phyloP scores from a whole-genome alignment of 2,113 vertebrate genomes.

The Pelobates fuscus region DNA sequence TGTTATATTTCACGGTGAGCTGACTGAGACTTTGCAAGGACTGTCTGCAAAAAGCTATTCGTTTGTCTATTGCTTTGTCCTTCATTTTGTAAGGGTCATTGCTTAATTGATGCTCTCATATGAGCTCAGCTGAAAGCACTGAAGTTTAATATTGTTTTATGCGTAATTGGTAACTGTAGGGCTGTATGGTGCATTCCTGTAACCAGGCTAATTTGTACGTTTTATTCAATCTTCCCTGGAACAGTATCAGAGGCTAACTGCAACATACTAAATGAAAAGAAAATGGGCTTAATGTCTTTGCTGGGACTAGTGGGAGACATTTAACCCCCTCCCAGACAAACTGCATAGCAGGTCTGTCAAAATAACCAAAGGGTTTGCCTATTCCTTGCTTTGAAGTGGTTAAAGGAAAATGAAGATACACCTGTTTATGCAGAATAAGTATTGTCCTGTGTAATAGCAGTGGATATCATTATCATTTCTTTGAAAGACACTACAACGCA shows the following conservation, averaged over 20 bases:
- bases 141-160: constrained; percentile 32
- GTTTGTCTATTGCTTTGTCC: constrained; percentile 47
- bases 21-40: constrained; percentile 43
- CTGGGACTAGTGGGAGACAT: too few relatives aligned
- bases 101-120: constrained; percentile 41
- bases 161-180: neutral
- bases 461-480: constrained; percentile 21
- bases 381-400: neutral
- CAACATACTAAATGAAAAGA: constrained; percentile 1
- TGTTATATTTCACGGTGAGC: constrained; percentile 49
- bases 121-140: constrained; percentile 32
- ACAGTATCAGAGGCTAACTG: constrained; percentile 15
- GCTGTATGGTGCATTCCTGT: neutral
- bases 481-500: constrained; percentile 30
- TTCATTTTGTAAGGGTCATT: constrained; percentile 36
- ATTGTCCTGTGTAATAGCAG: constrained; percentile 1
- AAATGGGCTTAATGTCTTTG: too few relatives aligned
- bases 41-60: constrained; percentile 45
- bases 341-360: too few relatives aligned
- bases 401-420: neutral
- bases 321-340: too few relatives aligned
- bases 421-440: constrained; percentile 9
- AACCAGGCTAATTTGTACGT: neutral
- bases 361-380: too few relatives aligned
- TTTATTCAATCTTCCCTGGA: constrained; percentile 20